A percentile compares a stretch with the other conserved stretches of the same genome.
These are phyloP conservation scores for Alces alces DNA, from an alignment of 2,113 vertebrate species.

Conservation along the genomic window DNA sequence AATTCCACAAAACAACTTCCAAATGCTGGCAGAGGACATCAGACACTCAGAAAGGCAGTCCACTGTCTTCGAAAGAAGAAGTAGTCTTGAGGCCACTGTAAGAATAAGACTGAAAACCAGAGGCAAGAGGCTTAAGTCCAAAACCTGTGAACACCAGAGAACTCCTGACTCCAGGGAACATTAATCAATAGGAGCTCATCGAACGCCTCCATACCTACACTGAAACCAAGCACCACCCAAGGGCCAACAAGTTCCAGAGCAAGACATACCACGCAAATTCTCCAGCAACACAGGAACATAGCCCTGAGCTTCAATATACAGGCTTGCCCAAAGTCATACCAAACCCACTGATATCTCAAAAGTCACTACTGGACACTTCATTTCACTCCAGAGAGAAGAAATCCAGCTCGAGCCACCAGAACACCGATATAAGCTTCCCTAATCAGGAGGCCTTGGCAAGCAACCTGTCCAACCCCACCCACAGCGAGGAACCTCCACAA, in stretches of 20 bases:
- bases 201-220: neutral
- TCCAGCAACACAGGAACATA: neutral
- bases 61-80: neutral
- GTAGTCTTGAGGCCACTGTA: neutral
- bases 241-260: neutral
- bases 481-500: neutral
- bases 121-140: neutral
- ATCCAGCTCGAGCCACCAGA: neutral
- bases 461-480: neutral
- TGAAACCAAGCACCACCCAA: neutral
- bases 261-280: neutral
- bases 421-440: neutral
- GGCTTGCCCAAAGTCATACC: neutral
- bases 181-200: neutral
- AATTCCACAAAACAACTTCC: neutral
- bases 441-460: neutral
- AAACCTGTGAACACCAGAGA: neutral
- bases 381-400: neutral
- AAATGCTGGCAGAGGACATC: neutral
- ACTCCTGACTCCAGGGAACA: neutral
- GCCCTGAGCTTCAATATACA: neutral
- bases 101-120: neutral
- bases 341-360: neutral
- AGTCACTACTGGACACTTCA: neutral
- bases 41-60: neutral